phyloP scores from a whole-genome alignment of 1,140 invertebrate species.

The Pygmarrhopalites habei region DNA sequence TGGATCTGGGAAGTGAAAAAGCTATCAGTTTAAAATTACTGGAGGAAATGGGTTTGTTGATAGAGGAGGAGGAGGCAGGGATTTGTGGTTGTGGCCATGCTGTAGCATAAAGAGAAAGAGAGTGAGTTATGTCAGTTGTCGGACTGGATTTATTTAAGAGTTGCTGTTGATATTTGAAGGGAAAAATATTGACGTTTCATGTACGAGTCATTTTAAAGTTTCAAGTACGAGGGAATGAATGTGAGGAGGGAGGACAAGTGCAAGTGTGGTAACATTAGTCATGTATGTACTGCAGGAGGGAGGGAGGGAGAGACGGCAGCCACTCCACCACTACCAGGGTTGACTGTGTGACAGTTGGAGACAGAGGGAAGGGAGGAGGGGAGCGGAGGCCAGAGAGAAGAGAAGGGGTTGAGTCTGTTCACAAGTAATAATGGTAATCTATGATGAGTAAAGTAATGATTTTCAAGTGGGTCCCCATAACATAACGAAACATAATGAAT shows the following conservation, averaged over 20 bases:
- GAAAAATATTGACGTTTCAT: conserved; percentile 20
- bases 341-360: background rate
- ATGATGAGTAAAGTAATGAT: conserved; percentile 23
- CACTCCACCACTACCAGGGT: background rate
- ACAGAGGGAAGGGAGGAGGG: background rate
- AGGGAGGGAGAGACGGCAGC: background rate
- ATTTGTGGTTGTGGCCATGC: background rate
- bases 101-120: background rate
- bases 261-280: conserved; percentile 9
- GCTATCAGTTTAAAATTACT: conserved; percentile 1
- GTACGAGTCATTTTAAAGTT: conserved; percentile 17
- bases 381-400: background rate
- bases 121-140: conserved; percentile 5
- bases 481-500: conserved; percentile 27
- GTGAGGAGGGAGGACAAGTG: conserved; percentile 3
- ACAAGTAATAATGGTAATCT: conserved; percentile 21
- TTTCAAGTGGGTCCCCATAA: conserved; percentile 33
- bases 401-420: conserved; percentile 12
- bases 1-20: background rate
- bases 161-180: conserved; percentile 3
- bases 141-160: conserved; percentile 6
- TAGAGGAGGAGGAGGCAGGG: background rate
- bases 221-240: background rate
- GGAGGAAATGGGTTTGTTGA: background rate
- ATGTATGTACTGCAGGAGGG: conserved; percentile 1